Evolutionary conservation across 2,113 vertebrate genomes (phyloP), one percentile per base, ranked within the genome.

Genomic region (Platanista minor): DNA sequence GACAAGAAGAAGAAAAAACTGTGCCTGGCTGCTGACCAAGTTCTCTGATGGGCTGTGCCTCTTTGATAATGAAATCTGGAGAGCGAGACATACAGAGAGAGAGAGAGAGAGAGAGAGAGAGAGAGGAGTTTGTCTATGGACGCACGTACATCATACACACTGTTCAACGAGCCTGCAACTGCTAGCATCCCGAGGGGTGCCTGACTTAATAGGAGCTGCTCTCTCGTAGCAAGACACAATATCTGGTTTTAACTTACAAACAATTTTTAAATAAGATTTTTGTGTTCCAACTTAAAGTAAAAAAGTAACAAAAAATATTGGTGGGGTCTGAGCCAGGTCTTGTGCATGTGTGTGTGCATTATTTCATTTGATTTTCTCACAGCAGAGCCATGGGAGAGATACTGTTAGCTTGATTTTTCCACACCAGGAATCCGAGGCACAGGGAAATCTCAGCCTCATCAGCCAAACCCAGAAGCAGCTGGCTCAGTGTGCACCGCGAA

Each of bases 11-110:
- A 46, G 33, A 33, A 52, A 78, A 93, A 39, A 67, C 52, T 18
- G 8, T 4, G 91, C 75, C 81, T 93, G 95, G 93, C 94, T 43
- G 95, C 93, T 8, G 27, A 36, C 69, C 95, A 69, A 74, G 78
- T 67, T 92, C 88, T 88, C 94, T 23, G 52, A 49, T 49, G 94
- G 49, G 64, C 83, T 72, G 80, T 52, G 90, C 66, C 23, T 57
- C 84, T 84, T 84, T 10, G 72, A 46, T 90, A 96, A 96, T 91
- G 93, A 91, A 91, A 93, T 97, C 81, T 91, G 77, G 91, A 94
- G 52, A n/a, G 75, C 46, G 85, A 91, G 90, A 90, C 61, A 29
- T 93, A 3, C 0, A 3, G 12, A 29, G 27, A 64, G 27, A 29
- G 62, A 29, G 62, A 49, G 31, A n/a, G 21, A 6, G 20, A 49